Base-by-base conservation (phyloP, 2,797 vertebrate genomes). In the Urocyon cinereoargenteus region DNA sequence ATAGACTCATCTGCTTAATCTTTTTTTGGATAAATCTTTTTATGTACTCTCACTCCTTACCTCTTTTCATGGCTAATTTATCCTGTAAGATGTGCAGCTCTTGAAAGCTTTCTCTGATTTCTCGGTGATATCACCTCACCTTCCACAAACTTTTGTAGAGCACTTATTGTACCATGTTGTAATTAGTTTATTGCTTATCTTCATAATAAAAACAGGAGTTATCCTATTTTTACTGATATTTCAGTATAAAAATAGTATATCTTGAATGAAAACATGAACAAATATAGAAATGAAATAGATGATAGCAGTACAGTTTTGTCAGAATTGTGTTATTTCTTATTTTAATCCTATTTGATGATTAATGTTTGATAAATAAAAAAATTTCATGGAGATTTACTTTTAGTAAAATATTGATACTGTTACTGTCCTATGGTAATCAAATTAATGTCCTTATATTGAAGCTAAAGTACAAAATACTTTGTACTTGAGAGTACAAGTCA, bases 261-360 rank as follows among this genome's bases (percentile, higher is more conserved):
- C 22, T 73, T 86, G 70, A 86, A 61, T 94, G 57, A 82, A 90
- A 79, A 73, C 31, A n/a, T 51, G 72, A 94, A 57, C 14, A 96
- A 90, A 91, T 90, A 82, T 19, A 96, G 51, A 94, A 95, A 79
- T 87, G 26, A 93, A 21, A 6, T 95, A 81, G n/a, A 66, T 82
- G 68, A 53, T 83, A 82, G 64, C 73, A 86, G 24, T 90, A 57
- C 18, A 26, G 14, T 77, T 96, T 82, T 86, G 22, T 91, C 8
- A 95, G 57, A 62, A 45, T 62, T 97, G 4, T 83, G 85, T 78
- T 70, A 77, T 84, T 95, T 96, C 28, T 94, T 79, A 51, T 75
- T 92, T 96, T 91, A 91, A 75, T 93, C 7, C 8, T 73, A 31
- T 66, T 89, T 12, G 87, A 15, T 15, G 88, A 15, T 92, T 93